Evolutionary conservation across 2,888 invertebrate species (phyloP).

Genomic region (Heteromurus nitidus): DNA sequence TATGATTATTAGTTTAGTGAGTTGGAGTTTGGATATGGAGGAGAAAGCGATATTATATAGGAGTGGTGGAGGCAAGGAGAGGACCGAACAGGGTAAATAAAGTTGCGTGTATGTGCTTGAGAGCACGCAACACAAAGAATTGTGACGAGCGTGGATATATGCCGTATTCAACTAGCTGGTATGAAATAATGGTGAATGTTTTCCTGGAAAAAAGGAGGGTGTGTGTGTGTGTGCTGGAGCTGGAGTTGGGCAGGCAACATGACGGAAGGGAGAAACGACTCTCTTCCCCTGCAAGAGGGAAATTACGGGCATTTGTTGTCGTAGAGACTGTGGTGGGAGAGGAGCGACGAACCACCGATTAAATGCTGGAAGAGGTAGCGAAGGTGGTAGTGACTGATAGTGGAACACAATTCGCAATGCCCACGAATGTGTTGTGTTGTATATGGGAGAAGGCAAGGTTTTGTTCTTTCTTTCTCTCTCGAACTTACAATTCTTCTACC

Average conservation of each 20-base stretch:
- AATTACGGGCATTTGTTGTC: slow-evolving; percentile 32
- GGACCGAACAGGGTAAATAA: slow-evolving; percentile 31
- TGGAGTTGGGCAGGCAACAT: slow-evolving; percentile 31
- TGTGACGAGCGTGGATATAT: slow-evolving; percentile 1
- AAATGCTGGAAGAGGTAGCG: background rate
- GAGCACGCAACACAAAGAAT: slow-evolving; percentile 49
- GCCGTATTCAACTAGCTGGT: slow-evolving; percentile 13
- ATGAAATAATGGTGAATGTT: slow-evolving; percentile 29
- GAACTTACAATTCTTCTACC: no score
- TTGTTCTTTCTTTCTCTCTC: no score
- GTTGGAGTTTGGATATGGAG: no score
- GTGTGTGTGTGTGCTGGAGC: no score
- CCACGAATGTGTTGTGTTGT: no score
- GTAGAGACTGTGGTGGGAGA: background rate
- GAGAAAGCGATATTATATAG: no score
- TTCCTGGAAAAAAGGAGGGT: slow-evolving; percentile 41
- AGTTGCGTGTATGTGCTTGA: slow-evolving; percentile 52
- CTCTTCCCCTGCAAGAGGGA: slow-evolving; percentile 17
- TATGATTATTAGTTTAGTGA: slow-evolving; percentile 54
- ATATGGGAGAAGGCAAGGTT: no score
- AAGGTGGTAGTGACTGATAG: slow-evolving; percentile 3
- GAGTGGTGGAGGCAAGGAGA: no score
- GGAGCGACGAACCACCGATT: slow-evolving; percentile 23
- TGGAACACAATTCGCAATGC: background rate
- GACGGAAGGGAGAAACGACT: slow-evolving; percentile 45